phyloP scores from a whole-genome alignment of 2,797 vertebrate species.

The Fringilla coelebs region DNA sequence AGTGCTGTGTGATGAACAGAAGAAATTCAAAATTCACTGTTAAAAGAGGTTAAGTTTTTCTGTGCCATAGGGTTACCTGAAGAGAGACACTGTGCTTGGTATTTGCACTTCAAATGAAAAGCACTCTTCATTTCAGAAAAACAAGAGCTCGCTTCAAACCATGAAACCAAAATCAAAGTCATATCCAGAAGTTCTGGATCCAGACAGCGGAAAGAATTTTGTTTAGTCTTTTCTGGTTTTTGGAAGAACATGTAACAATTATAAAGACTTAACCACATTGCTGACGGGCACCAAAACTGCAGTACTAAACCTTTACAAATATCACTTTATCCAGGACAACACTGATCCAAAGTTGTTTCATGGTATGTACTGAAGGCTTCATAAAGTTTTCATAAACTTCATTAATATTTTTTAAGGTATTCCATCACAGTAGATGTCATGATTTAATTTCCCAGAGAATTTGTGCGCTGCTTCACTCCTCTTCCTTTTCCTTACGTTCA shows the following conservation, averaged over 20 bases:
- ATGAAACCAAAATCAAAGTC: too few species aligned
- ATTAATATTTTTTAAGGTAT: neutral
- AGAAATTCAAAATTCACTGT: neutral
- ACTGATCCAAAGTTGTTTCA: neutral
- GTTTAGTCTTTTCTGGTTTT: neutral
- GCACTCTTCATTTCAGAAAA: neutral
- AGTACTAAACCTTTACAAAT: neutral
- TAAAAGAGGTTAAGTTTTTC: neutral
- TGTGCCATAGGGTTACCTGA: fast-evolving
- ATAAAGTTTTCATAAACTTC: neutral
- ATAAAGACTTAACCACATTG: neutral
- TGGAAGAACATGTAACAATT: neutral
- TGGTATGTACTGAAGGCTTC: neutral
- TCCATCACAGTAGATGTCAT: neutral
- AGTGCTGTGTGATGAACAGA: neutral
- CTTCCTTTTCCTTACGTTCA: neutral
- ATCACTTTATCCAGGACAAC: neutral
- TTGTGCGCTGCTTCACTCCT: neutral
- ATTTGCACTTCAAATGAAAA: neutral
- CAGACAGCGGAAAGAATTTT: neutral
- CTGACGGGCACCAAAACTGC: neutral
- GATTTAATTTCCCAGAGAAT: neutral
- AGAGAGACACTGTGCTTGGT: neutral
- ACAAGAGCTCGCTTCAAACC: neutral
- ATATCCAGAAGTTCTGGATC: neutral